Evolutionary conservation across 2,113 vertebrate species (phyloP).

Genomic region (Daubentonia madagascariensis): DNA sequence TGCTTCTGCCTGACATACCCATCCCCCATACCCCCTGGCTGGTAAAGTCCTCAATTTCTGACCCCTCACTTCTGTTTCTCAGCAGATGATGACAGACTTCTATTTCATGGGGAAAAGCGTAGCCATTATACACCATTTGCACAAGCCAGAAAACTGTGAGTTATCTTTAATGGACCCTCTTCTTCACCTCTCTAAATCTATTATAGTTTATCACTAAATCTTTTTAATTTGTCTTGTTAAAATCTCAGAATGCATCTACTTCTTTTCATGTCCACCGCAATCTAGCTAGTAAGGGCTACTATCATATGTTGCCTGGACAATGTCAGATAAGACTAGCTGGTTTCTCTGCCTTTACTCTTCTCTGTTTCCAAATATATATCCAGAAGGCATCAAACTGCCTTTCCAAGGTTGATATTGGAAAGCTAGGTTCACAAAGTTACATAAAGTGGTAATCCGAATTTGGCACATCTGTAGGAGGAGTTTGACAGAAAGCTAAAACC

Average conservation of each 20-base stretch:
- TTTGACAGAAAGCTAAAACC: not conserved
- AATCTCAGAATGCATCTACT: not conserved
- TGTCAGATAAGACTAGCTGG: not conserved
- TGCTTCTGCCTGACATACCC: not conserved
- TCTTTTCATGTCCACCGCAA: not conserved
- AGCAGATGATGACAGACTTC: not conserved
- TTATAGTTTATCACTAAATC: not conserved
- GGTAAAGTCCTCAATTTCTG: not conserved
- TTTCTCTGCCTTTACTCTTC: not conserved
- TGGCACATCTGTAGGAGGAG: not conserved
- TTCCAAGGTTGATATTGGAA: not conserved
- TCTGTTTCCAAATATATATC: not conserved
- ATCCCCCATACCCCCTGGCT: not conserved
- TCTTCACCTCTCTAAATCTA: not conserved
- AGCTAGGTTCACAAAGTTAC: not conserved
- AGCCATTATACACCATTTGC: not conserved
- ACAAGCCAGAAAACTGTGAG: not conserved
- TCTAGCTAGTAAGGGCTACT: not conserved
- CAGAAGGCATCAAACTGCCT: not conserved
- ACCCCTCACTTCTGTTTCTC: not conserved
- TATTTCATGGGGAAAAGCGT: not conserved
- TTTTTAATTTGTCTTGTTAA: not conserved
- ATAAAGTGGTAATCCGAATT: not conserved
- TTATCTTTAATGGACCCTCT: not conserved
- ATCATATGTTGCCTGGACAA: not conserved